A percentile compares a stretch with the other conserved stretches of the same genome.
These are phyloP conservation scores for Heliconius himera DNA, from an alignment of 1,140 invertebrate species.

Conservation along the genomic window DNA sequence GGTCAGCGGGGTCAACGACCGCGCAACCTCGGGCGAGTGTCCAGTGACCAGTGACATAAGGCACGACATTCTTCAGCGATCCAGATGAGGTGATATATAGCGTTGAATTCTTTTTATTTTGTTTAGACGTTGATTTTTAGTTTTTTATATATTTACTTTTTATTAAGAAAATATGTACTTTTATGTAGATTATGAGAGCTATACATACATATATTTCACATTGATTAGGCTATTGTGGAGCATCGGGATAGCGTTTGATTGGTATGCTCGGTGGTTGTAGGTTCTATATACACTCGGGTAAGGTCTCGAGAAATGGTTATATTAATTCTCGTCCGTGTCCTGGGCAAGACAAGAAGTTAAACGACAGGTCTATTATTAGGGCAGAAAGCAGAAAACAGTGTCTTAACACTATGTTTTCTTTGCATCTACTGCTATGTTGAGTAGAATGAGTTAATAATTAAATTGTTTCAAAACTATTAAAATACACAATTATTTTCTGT, in stretches of 20 bases:
- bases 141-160: neutral
- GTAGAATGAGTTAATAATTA: no score
- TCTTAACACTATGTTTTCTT: neutral
- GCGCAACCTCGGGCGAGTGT: conserved; percentile 59
- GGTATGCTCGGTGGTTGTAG: no score
- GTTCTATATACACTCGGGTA: no score
- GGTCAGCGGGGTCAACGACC: conserved; percentile 67
- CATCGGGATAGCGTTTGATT: no score
- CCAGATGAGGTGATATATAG: neutral
- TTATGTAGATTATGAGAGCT: no score
- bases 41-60: conserved; percentile 53
- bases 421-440: no score
- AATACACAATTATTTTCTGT: neutral
- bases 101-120: neutral
- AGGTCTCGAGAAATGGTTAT: no score
- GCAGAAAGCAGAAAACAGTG: neutral
- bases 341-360: no score
- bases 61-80: conserved; percentile 40
- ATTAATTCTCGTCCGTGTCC: no score
- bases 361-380: neutral
- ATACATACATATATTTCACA: no score
- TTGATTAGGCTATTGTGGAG: no score
- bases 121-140: neutral
- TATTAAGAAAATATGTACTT: neutral
- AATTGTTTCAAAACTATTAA: neutral